Evolutionary conservation across 2,888 invertebrate genomes (phyloP), one percentile per base, ranked within the genome.

Genomic region (Octodonta nipae): DNA sequence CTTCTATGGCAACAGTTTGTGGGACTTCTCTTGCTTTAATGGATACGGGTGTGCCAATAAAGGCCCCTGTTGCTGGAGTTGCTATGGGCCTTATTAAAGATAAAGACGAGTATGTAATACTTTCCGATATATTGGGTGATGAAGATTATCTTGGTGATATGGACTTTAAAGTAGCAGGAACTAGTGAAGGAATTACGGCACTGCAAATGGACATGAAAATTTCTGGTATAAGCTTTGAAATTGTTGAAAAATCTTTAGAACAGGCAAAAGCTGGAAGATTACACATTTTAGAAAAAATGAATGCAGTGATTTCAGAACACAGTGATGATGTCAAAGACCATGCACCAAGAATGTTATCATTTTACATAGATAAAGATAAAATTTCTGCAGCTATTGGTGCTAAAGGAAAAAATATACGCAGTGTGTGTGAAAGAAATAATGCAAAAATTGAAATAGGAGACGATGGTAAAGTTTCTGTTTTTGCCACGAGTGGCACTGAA

Each of bases 1-100:
- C 20, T 17, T 17, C 20, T 17, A 17, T 17, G 20, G 20, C 20
- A 17, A 17, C 20, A 17, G 20, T 17, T 17, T 17, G 20, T 17
- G 20, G 20, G 20, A 17, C 20, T 17, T 17, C 20, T 17, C 20
- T 17, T 17, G 20, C 20, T 17, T 17, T 17, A 17, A 17, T 17
- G 20, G 20, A 17, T 17, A 17, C 20, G 20, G 20, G 20, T 17
- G 20, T 17, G 20, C 20, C 20, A 17, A 17, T 17, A 17, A 17
- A 17, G 20, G 20, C 20, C 20, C 20, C 20, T 17, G 20, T 17
- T 17, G 20, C 20, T 17, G 20, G 20, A 17, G 8, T 17, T 17
- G 20, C 20, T 17, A 17, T 17, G 20, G 20, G 20, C 20, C 20
- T 17, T 8, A 17, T 17, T 17, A 17, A 17, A 17, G 20, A 17